Conservation (phyloP, 2,888 invertebrate genomes). For the Mamestra brassicae region DNA sequence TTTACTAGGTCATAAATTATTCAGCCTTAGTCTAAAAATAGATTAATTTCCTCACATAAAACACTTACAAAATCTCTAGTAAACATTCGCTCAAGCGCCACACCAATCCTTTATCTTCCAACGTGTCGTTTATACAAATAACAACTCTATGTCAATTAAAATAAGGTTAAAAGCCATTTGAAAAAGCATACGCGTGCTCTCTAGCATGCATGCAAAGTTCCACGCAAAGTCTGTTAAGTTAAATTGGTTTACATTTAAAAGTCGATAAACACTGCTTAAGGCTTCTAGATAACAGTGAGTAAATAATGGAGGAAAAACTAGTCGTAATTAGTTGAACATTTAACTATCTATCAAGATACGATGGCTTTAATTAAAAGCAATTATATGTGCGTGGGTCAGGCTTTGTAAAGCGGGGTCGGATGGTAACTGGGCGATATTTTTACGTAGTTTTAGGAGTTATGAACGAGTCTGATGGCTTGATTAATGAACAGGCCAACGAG, state of each 20-base stretch:
- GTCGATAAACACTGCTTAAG: constrained; percentile 61
- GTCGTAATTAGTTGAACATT: constrained; percentile 44
- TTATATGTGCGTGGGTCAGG: constrained; percentile 6
- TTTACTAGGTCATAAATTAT: constrained; percentile 28
- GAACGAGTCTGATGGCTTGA: background rate
- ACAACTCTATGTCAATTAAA: constrained; percentile 39
- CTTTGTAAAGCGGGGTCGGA: background rate
- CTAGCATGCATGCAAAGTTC: constrained; percentile 56
- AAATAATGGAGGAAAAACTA: constrained; percentile 59
- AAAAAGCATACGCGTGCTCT: constrained; percentile 53
- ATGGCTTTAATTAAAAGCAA: constrained; percentile 31
- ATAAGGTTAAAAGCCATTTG: constrained; percentile 55
- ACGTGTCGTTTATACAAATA: constrained; percentile 43
- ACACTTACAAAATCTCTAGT: constrained; percentile 44
- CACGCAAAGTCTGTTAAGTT: constrained; percentile 65
- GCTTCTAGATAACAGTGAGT: constrained; percentile 55
- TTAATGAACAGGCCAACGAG: background rate
- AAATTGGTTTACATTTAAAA: constrained; percentile 70
- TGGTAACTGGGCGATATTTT: background rate
- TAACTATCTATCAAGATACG: constrained; percentile 47
- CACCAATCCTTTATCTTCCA: constrained; percentile 30
- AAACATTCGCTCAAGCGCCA: constrained; percentile 14
- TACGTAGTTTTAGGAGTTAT: background rate
- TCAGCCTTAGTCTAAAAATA: constrained; percentile 24
- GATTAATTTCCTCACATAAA: constrained; percentile 30